Evolutionary conservation across 2,113 vertebrate genomes (phyloP), one percentile per base, ranked within the genome.

Genomic region (Sciurus niger): DNA sequence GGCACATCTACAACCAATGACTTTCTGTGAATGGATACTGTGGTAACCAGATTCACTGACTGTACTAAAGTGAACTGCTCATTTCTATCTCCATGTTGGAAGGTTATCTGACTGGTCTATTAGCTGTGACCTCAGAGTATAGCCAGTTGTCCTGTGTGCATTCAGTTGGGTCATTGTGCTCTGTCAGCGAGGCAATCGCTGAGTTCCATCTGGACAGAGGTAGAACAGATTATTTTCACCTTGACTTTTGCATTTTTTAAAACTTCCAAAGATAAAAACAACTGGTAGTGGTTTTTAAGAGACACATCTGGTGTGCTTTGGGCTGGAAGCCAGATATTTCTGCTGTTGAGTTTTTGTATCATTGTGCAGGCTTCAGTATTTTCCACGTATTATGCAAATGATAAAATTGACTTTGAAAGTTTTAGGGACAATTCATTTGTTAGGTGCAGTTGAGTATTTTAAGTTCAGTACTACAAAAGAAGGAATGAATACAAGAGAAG

Each of bases 291-390:
- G 92, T 89, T 96, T 97, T 91, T 14, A 94, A 97, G 97, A 96
- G 95, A 97, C 90, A 97, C 92, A 97, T 97, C 96, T 98, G 94
- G 94, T 96, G 72, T 84, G 55, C 82, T 76, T 97, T 97, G 96
- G 84, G n/a, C 30, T 86, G 20, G 46, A 79, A 24, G 43, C 68
- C 91, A 97, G 93, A 60, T 83, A 0, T 18, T 96, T 96, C 95
- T 95, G 93, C 89, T 93, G 2, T 94, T 68, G 77, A 88, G 13
- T 79, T 67, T 93, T 93, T 97, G 82, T 96, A 80, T 89, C 48
- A 70, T 65, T 76, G 91, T 96, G 55, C 40, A 96, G 86, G 63
- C 86, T 30, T 84, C 83, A 94, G 30, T 34, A 87, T 97, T 97
- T 97, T 97, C 93, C 96, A 97, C 94, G 92, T 89, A 97, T 46